These are phyloP conservation scores for Plotosus lineatus DNA, from an alignment of 2,113 vertebrate genomes.

Conservation along the genomic window DNA sequence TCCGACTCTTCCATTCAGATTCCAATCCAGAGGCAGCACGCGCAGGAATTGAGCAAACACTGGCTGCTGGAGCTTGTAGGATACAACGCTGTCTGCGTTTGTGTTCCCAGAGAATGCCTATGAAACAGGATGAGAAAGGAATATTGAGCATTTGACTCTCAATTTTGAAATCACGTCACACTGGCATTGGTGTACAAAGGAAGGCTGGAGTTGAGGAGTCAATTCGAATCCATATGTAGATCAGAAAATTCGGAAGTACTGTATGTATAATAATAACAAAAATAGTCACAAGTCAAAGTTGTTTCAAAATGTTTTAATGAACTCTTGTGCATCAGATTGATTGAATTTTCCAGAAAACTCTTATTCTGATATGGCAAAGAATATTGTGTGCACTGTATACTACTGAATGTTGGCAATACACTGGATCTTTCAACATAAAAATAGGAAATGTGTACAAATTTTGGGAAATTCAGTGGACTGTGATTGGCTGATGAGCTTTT, in stretches of 20 bases:
- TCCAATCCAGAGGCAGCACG: slow-evolving; percentile 83
- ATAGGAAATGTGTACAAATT: too few species aligned
- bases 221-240: neutral
- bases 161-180: neutral
- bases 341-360: too few species aligned
- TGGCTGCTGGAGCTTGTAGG: slow-evolving; percentile 80
- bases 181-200: neutral
- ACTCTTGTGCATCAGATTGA: too few species aligned
- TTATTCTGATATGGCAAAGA: too few species aligned
- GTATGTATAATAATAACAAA: too few species aligned
- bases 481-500: too few species aligned
- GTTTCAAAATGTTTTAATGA: too few species aligned
- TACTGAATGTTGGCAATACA: too few species aligned
- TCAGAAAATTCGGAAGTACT: neutral
- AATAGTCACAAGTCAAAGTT: too few species aligned
- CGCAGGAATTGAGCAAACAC: slow-evolving; percentile 80
- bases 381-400: too few species aligned
- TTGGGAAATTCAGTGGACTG: too few species aligned
- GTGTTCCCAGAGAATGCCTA: slow-evolving; percentile 82
- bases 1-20: slow-evolving; percentile 80
- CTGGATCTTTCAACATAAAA: too few species aligned
- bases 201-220: neutral
- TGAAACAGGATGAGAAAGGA: neutral
- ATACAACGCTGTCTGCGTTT: slow-evolving; percentile 84
- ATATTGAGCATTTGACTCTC: neutral